Percentiles rank a stretch among this genome's conserved stretches.
Evolutionary conservation across 2,888 invertebrate species (phyloP).

Genomic region (Dendrolimus pini): DNA sequence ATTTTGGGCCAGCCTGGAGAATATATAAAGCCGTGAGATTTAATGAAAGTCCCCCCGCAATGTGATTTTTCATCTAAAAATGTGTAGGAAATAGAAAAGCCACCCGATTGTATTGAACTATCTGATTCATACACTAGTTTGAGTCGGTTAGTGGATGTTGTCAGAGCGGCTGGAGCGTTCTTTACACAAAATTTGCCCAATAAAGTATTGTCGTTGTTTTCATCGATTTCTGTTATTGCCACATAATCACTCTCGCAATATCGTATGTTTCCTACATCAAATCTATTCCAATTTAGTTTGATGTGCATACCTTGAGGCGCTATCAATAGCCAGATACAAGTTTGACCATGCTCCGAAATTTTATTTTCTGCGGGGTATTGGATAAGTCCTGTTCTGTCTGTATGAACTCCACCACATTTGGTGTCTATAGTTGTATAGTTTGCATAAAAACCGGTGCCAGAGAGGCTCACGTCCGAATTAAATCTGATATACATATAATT

Average conservation of each 20-base stretch:
- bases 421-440: conserved; percentile 82
- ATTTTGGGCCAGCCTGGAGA: conserved; percentile 87
- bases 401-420: conserved; percentile 86
- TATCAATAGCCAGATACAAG: conserved; percentile 86
- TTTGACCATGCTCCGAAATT: conserved; percentile 57
- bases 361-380: conserved; percentile 71
- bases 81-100: conserved; percentile 85
- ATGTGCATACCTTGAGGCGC: conserved; percentile 82
- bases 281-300: conserved; percentile 84
- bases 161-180: conserved; percentile 79
- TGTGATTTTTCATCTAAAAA: conserved; percentile 51
- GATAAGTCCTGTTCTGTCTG: conserved; percentile 77
- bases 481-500: conserved; percentile 85
- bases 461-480: conserved; percentile 72
- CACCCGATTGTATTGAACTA: conserved; percentile 57
- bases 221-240: conserved; percentile 79
- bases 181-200: conserved; percentile 82
- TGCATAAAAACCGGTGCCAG: conserved; percentile 83
- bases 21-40: conserved; percentile 80
- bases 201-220: conserved; percentile 42
- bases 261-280: conserved; percentile 81
- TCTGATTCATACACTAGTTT: conserved; percentile 83
- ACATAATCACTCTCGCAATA: conserved; percentile 80
- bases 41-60: conserved; percentile 85
- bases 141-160: conserved; percentile 81